Evolutionary conservation across 2,113 vertebrate species (phyloP), one percentile per base, ranked within the genome.

Genomic region (Tyrannus savana): DNA sequence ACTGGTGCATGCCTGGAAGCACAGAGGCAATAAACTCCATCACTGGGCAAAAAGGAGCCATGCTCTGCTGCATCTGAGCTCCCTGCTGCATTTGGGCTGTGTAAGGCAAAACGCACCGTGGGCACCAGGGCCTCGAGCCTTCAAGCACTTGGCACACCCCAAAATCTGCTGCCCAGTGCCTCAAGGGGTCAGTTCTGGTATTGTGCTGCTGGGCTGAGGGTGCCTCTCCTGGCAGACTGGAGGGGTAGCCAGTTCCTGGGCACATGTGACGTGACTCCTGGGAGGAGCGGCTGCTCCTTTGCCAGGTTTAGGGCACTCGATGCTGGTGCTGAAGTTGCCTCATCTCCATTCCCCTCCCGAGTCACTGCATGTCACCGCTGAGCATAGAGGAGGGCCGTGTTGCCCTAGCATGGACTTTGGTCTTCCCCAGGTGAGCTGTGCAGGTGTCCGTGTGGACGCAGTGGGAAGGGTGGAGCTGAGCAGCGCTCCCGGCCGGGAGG

Each of bases 1-100:
- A 49, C 44, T 30, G 44, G 52, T 86, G 83, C 68, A 87, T 85
- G 87, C 91, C 94, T 83, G 78, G 78, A 59, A 91, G 87, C 87
- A 84, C 68, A 60, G 41, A 81, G 44, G 76, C 76, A 82, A 42
- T 92, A 84, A 84, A 92, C 86, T 80, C 73, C 62, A 69, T 35
- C 35, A 7, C 10, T 66, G 56, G 77, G 83, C 33, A 19, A 68
- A 92, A n/a, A 67, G 47, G 79, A 94, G 69, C 79, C 52, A 1
- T 18, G 76, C 86, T 87, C 37, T 80, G 55, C 82, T 0, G 5
- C 89, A 83, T 75, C 74, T 35, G 73, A 87, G 53, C 58, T 94
- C 35, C 49, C 9, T 0, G 1, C 52, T 47, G 8, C 7, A 1
- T 66, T 4, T 75, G 76, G 47, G 72, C 72, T 62, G 30, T 4